These are phyloP conservation scores for Anguilla obscura DNA, from an alignment of 2,797 vertebrate genomes.

Conservation along the genomic window DNA sequence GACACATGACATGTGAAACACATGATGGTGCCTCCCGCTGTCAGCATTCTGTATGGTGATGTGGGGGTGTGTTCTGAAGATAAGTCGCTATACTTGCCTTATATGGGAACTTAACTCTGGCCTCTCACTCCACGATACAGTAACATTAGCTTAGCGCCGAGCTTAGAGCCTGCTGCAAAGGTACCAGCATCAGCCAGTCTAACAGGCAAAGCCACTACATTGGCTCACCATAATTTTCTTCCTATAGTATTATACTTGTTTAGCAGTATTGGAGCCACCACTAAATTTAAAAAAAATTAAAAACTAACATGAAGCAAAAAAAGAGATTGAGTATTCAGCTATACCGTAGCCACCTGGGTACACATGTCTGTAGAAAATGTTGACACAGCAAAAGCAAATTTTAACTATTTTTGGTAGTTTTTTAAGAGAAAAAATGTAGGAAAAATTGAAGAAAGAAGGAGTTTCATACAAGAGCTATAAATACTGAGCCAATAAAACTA, in stretches of 20 bases:
- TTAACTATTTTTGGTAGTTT: too few relatives aligned
- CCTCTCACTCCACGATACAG: not conserved
- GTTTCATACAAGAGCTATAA: too few relatives aligned
- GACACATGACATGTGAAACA: not conserved
- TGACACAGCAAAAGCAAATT: too few relatives aligned
- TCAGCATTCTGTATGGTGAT: constrained; percentile 8
- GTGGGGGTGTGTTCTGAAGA: not conserved
- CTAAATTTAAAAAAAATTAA: not conserved
- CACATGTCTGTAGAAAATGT: not conserved
- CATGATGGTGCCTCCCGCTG: not conserved
- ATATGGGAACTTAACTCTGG: not conserved
- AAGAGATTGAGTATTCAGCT: not conserved
- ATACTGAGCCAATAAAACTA: not conserved
- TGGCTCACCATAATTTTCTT: not conserved
- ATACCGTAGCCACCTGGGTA: not conserved
- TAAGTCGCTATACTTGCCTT: not conserved
- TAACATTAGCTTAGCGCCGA: not conserved
- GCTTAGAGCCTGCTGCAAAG: not conserved
- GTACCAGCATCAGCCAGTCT: not conserved
- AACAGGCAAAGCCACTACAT: not conserved
- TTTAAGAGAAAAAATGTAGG: too few relatives aligned
- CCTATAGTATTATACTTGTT: not conserved
- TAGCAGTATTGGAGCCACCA: not conserved
- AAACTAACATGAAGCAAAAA: not conserved
- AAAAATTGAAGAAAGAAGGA: too few relatives aligned